Evolutionary conservation across 2,888 invertebrate species (phyloP), one percentile per base, ranked within the genome.

Genomic region (Gastracanthus pulcherrimus): DNA sequence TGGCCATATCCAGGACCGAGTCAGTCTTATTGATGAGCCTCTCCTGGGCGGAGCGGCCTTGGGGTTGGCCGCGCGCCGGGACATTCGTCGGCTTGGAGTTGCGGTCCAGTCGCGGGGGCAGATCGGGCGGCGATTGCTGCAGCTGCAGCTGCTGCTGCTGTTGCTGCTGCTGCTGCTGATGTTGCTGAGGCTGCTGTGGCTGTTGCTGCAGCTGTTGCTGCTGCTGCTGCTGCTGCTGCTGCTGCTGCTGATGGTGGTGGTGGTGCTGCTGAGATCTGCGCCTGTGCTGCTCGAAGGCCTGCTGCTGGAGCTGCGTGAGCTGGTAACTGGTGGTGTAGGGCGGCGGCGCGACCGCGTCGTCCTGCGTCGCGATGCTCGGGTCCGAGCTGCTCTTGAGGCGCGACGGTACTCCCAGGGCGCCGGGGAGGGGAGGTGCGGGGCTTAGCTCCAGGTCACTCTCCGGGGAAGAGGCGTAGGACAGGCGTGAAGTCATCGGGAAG

Each of bases 401-500:
- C 93, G 93, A 92, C 82, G 87, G 94, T 89, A 94, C 95, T 89
- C 92, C 93, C 89, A 92, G 92, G 90, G 91, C 94, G 90, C 93
- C 92, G 87, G 93, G 92, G 86, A 94, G 92, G 85, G 94, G 94
- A 84, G 95, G 95, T 87, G 95, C 95, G 83, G 95, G 95, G 90
- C 96, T 97, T 90, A 97, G 95, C 91, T 98, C 98, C 92, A 97
- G 94, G 93, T 98, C 98, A 91, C 97, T 98, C 93, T 98, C 98
- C 85, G 98, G 98, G 91, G 98, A 98, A 90, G 98, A 98, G 86
- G 98, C 98, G 93, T 98, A 98, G 90, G 98, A 98, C 87, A 98
- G 94, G 91, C 98, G 96, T 92, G 97, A 97, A 87, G 97, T 97
- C 98, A 98, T 98, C 91, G 98, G 98, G 94, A 99, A 99, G 91